These are phyloP conservation scores for Siderastrea siderea DNA, from an alignment of 92 coral and sea anemone species.

Conservation along the genomic window DNA sequence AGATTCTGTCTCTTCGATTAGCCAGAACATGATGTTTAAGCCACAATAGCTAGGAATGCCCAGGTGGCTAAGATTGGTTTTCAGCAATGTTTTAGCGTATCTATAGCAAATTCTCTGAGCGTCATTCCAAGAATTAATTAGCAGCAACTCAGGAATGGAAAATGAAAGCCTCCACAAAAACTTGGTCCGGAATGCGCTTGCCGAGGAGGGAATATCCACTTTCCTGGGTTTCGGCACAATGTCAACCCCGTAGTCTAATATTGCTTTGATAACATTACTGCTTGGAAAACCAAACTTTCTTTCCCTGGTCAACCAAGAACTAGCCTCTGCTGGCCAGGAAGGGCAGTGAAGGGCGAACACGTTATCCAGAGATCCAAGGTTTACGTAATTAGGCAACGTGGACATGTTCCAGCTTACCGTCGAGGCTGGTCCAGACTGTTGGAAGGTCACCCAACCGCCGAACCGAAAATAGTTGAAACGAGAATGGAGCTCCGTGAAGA, in stretches of 20 bases:
- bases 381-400: slow-evolving; percentile 26
- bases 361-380: slow-evolving; percentile 15
- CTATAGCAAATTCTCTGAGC: slow-evolving; percentile 30
- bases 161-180: slow-evolving; percentile 28
- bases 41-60: slow-evolving; percentile 22
- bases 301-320: slow-evolving; percentile 6
- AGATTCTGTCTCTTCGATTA: slow-evolving; percentile 18
- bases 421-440: slow-evolving; percentile 27
- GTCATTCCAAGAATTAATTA: slow-evolving; percentile 21
- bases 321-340: slow-evolving; percentile 25
- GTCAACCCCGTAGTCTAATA: slow-evolving; percentile 22
- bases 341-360: slow-evolving; percentile 35
- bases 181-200: slow-evolving; percentile 12
- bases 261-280: slow-evolving; percentile 2
- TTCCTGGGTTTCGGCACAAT: slow-evolving; percentile 20
- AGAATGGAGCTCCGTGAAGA: slow-evolving; percentile 30
- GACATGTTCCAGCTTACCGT: slow-evolving; percentile 28
- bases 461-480: slow-evolving; percentile 36
- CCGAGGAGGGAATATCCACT: not conserved
- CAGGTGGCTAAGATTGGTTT: slow-evolving; percentile 9
- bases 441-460: slow-evolving; percentile 37
- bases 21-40: slow-evolving; percentile 28
- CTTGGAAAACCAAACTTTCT: slow-evolving; percentile 2
- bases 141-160: slow-evolving; percentile 29
- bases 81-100: slow-evolving; percentile 25